Base-by-base conservation (phyloP, 1,140 invertebrate species). In the Nylanderia fulva region DNA sequence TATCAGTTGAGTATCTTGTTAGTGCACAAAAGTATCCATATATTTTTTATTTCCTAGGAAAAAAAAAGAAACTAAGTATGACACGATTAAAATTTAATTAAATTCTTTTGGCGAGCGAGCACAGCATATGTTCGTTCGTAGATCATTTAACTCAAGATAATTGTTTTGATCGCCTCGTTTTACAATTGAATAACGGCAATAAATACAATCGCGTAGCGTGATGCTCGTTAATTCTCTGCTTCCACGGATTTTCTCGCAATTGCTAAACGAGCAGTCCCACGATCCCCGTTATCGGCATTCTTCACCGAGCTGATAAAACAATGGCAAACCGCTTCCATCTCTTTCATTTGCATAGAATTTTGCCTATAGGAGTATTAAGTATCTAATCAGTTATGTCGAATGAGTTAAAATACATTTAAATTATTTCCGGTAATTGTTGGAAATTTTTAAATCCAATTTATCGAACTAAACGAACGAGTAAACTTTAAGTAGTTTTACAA, bases 241-340 rank as follows among this genome's bases (percentile, higher is more conserved):
- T 77, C 48, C 64, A 27, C 18, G 18, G 64, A 56, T 86, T 66
- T 60, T 68, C 66, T 82, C 58, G 56, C 68, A 42, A 54, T 86
- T 60, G 76, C 72, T 63, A 79, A 48, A 79, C 58, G 54, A 80
- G 42, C 42, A 29, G 33, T 86, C 85, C 54, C 85, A 86, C 85
- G 85, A 85, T 54, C 83, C 66, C 85, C 56, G 69, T 86, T 66
- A 77, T 86, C 83, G 60, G 42, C 63, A 71, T 85, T 84, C 33
- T n/a, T n/a, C 39, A 36, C 15, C 56, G 82, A 56, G 42, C 29
- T 72, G 84, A 72, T 74, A 76, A 79, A 74, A 76, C 85, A 86
- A 86, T 66, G 36, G 75, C 54, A 9, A 63, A 39, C 56, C 24
- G 33, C 39, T 39, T 48, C 33, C 15, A 42, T 82, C 71, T 27